Base-by-base conservation (phyloP, 2,113 vertebrate species). In the Arenaria interpres region DNA sequence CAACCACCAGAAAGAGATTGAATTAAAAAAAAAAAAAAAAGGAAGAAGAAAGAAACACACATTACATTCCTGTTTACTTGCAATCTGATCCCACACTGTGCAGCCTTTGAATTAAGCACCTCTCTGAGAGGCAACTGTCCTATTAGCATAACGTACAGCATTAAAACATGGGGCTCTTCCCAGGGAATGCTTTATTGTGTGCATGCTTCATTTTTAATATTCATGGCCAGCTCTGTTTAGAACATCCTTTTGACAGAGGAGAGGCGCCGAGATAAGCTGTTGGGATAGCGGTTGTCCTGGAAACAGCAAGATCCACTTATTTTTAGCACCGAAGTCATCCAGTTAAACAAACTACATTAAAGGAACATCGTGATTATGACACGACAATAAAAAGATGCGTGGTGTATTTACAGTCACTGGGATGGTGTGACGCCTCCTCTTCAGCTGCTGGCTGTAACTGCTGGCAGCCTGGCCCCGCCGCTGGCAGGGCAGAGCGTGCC, bases 261-360 rank as follows among this genome's bases (percentile, higher is more conserved):
- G 95, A 95, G 90, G 88, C 63, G 39, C 78, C 28, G 37, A 94
- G 95, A 96, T 95, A 92, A 96, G 90, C 88, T 35, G 1, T 71
- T 69, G 96, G 79, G 84, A 72, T 76, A 89, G 88, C 1, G 63
- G 78, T 96, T 97, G 96, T 96, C 95, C 86, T 91, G 91, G 94
- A 95, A 95, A 96, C 90, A 57, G 91, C 84, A 82, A 89, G 39
- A 96, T 92, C 93, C 89, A 91, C 89, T 96, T 97, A 96, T 96
- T 96, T 97, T 95, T 95, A 97, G 94, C 75, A 69, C 88, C 41
- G 3, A 89, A 95, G 68, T 85, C 94, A 91, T 88, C 85, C 88
- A 93, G 69, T 88, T 87, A 96, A 95, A 95, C 78, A 95, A 97
- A 96, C 83, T 93, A 78, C 59, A 56, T 84, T 94, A 56, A 73